These are phyloP conservation scores for Carassius auratus DNA, from an alignment of 2,113 vertebrate genomes.

Conservation along the genomic window DNA sequence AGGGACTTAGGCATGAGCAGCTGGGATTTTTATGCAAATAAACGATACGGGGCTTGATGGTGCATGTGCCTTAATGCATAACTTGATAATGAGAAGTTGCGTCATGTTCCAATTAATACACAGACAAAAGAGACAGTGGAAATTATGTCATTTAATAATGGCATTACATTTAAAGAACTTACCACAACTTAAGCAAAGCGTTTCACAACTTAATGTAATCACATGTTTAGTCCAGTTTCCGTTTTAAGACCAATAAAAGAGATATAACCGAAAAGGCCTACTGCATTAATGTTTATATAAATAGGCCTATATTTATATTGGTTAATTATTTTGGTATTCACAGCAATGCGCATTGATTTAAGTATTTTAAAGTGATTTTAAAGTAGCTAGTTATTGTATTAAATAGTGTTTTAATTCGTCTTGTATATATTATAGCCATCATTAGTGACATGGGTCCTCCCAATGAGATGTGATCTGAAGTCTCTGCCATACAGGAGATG, in stretches of 20 bases:
- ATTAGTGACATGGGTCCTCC: conserved; percentile 43
- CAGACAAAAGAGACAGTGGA: background rate
- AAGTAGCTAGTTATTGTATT: background rate
- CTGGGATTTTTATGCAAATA: conserved; percentile 67
- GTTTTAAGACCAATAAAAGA: background rate
- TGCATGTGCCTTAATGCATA: background rate
- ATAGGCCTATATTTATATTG: background rate
- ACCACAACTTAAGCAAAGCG: background rate
- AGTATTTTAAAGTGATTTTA: background rate
- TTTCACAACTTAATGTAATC: background rate
- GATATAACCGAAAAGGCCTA: background rate
- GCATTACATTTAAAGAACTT: background rate
- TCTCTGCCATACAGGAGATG: conserved; percentile 52
- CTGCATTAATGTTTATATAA: background rate
- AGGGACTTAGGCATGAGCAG: conserved; percentile 66
- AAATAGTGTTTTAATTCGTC: background rate
- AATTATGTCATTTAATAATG: background rate
- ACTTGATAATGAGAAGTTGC: conserved; percentile 12
- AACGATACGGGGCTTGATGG: conserved; percentile 41
- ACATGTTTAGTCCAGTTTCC: background rate
- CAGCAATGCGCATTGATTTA: background rate
- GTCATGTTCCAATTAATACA: background rate
- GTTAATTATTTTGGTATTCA: background rate
- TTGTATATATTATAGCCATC: conserved; percentile 31
- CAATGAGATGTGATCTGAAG: conserved; percentile 61